These are phyloP conservation scores for Drosophila albomicans DNA, from an alignment of 1,140 invertebrate species.

Conservation along the genomic window DNA sequence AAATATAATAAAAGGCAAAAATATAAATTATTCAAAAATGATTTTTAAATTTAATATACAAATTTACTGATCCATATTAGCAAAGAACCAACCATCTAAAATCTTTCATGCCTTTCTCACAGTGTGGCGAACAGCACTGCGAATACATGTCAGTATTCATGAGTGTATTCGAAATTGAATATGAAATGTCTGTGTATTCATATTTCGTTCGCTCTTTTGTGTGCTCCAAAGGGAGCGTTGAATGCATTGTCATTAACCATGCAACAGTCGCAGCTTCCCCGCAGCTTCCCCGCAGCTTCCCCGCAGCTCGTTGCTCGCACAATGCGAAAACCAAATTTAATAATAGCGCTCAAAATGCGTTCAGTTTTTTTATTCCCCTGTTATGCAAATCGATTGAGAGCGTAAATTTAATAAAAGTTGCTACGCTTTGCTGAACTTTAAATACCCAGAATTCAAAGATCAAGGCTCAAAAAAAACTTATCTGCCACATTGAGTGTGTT, in stretches of 20 bases:
- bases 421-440: conserved; percentile 58
- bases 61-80: background rate
- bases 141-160: conserved; percentile 9
- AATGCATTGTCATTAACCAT: conserved; percentile 64
- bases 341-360: conserved; percentile 62
- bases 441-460: background rate
- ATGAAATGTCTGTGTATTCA: conserved; percentile 21
- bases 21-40: too few species aligned
- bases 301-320: background rate
- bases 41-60: too few species aligned
- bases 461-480: background rate
- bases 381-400: conserved; percentile 49
- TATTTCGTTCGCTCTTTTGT: conserved; percentile 28
- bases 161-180: background rate
- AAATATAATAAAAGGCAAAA: too few species aligned
- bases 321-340: conserved; percentile 60
- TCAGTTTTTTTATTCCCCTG: conserved; percentile 30
- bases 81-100: background rate
- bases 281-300: background rate
- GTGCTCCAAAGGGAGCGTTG: conserved; percentile 3
- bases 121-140: conserved; percentile 1
- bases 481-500: background rate
- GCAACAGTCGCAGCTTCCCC: conserved; percentile 2
- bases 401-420: conserved; percentile 49
- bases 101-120: background rate